These are phyloP conservation scores for Urophycis tenuis DNA, from an alignment of 2,797 vertebrate species.

Conservation along the genomic window DNA sequence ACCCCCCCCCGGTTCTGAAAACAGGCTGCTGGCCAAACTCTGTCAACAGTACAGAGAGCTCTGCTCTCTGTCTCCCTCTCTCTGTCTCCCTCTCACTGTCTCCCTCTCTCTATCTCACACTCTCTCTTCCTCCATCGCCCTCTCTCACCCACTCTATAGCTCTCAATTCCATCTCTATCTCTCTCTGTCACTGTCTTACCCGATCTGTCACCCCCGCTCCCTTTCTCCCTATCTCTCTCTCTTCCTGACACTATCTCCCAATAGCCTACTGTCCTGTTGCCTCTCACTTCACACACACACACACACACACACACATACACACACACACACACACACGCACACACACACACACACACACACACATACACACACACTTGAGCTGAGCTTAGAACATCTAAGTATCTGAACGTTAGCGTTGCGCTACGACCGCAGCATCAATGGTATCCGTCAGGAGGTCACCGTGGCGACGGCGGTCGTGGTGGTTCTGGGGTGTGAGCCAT, in stretches of 20 bases:
- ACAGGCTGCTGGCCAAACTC: not conserved
- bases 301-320: too few relatives aligned
- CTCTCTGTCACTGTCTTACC: too few relatives aligned
- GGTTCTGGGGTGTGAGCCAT: too few relatives aligned
- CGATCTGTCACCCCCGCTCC: too few relatives aligned
- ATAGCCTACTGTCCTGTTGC: not conserved
- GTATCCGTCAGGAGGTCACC: too few relatives aligned
- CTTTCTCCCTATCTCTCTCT: too few relatives aligned
- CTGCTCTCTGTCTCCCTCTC: not conserved
- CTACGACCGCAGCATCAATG: not conserved
- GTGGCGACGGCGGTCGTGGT: too few relatives aligned
- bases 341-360: constrained; percentile 11
- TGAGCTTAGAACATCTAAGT: not conserved
- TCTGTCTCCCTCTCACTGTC: too few relatives aligned
- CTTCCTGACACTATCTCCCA: not conserved
- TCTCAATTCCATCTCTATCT: too few relatives aligned
- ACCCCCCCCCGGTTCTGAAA: not conserved
- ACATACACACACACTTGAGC: not conserved
- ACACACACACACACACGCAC: constrained; percentile 5
- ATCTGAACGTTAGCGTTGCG: not conserved
- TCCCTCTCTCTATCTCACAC: not conserved
- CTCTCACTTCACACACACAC: not conserved
- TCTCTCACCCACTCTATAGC: too few relatives aligned
- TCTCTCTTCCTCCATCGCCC: not conserved
- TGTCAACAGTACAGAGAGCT: not conserved